Conservation (phyloP, 2,888 invertebrate genomes). For the Podotricha telesiphe region DNA sequence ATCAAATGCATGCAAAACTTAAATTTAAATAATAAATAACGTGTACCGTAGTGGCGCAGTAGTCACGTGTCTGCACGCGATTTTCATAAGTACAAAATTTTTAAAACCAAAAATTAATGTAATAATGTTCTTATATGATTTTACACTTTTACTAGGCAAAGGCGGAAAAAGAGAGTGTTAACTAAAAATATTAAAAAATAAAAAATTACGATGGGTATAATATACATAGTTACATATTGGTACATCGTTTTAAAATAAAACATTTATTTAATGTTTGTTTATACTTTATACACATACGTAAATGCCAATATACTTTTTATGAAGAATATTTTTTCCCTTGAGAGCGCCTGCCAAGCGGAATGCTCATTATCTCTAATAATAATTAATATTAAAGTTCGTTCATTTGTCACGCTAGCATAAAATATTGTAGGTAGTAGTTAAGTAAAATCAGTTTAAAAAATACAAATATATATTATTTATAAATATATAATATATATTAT, state of each 20-base stretch:
- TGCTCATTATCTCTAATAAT: slow-evolving; percentile 18
- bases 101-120: no score
- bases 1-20: background rate
- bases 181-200: no score
- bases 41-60: background rate
- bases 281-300: background rate
- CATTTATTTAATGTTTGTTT: background rate
- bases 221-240: background rate
- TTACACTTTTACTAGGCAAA: no score
- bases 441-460: background rate
- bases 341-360: slow-evolving; percentile 23
- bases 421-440: background rate
- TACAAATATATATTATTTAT: no score
- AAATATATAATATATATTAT: no score
- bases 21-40: background rate
- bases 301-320: background rate
- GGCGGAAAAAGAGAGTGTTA: no score
- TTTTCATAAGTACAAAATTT: background rate
- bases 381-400: background rate
- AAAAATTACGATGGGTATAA: no score
- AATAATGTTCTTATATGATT: no score
- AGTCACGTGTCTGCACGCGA: background rate
- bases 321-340: slow-evolving; percentile 25
- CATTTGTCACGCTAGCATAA: slow-evolving; percentile 31
- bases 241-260: slow-evolving; percentile 3